Conservation (phyloP, 2,113 vertebrate genomes). For the Oostethus manadensis region DNA sequence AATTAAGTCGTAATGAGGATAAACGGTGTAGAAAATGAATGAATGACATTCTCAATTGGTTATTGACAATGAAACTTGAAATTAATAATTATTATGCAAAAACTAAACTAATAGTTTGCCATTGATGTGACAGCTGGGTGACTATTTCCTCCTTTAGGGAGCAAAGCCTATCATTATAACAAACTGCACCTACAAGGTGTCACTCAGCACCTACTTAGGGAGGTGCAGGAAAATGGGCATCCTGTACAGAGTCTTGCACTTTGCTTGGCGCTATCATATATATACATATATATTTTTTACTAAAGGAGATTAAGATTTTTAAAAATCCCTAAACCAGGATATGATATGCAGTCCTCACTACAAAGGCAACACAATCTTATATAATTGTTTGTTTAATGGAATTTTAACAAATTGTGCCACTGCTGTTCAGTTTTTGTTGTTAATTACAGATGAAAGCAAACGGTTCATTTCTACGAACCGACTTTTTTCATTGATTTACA, state of each 20-base stretch:
- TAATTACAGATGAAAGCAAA: too few relatives aligned
- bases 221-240: slow-evolving; percentile 39
- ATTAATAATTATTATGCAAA: too few relatives aligned
- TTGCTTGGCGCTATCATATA: not conserved
- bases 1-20: too few relatives aligned
- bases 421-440: too few relatives aligned
- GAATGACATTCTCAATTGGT: too few relatives aligned
- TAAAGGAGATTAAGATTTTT: not conserved
- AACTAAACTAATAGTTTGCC: too few relatives aligned
- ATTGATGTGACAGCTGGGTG: not conserved
- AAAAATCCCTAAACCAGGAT: not conserved
- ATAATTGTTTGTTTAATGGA: too few relatives aligned
- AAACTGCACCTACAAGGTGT: slow-evolving; percentile 30
- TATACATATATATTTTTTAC: not conserved
- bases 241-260: slow-evolving; percentile 14
- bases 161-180: slow-evolving; percentile 22
- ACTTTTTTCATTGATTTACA: too few relatives aligned
- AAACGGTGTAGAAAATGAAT: too few relatives aligned
- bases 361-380: not conserved
- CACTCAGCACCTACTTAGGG: slow-evolving; percentile 50
- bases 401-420: too few relatives aligned
- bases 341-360: not conserved
- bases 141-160: slow-evolving; percentile 13
- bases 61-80: too few relatives aligned
- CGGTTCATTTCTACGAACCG: too few relatives aligned